Evolutionary conservation across 2,888 invertebrate genomes (phyloP), one percentile per base, ranked within the genome.

Genomic region (Drosophila melanosoma): DNA sequence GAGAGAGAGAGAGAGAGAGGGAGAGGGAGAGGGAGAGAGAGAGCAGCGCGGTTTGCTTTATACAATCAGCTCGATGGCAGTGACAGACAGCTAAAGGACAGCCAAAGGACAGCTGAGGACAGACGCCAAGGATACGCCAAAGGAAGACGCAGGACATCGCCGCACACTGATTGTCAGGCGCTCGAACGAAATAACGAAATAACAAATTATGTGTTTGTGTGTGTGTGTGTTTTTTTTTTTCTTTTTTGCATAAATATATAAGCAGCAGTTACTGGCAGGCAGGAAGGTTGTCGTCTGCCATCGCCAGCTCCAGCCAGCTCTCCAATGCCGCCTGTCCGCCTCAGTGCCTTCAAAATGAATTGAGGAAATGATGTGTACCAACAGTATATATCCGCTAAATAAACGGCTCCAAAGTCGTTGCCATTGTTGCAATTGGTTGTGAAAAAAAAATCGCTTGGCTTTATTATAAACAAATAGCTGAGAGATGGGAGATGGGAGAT

Each of bases 401-500:
- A 45, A 45, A 45, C 35, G 20, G 53, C 23, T 52, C 69, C 20
- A 26, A 20, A 23, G 54, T 12, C 42, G 66, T 62, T 32, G n/a
- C 63, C 42, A 76, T 77, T 83, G 76, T 83, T 59, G 67, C 74
- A 74, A 73, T 82, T 76, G 77, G 82, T 79, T 71, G 72, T 74
- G 78, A 0, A 70, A 79, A 81, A 81, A 81, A 83, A 81, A 79
- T 72, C 73, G 71, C 68, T 59, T 70, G 66, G 79, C 83, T 83
- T 84, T 84, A 82, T 83, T 81, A 83, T 84, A 84, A 83, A 76
- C 85, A 84, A 84, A 84, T 79, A 81, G 79, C 70, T 68, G 76
- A 81, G 75, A 57, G 69, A 74, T 70, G 38, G n/a, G n/a, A 23
- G 26, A 26, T 26, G 26, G 2, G 26, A 35, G 12, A 12, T 35